phyloP scores from a whole-genome alignment of 2,888 invertebrate genomes.

The Nyleta sp. region DNA sequence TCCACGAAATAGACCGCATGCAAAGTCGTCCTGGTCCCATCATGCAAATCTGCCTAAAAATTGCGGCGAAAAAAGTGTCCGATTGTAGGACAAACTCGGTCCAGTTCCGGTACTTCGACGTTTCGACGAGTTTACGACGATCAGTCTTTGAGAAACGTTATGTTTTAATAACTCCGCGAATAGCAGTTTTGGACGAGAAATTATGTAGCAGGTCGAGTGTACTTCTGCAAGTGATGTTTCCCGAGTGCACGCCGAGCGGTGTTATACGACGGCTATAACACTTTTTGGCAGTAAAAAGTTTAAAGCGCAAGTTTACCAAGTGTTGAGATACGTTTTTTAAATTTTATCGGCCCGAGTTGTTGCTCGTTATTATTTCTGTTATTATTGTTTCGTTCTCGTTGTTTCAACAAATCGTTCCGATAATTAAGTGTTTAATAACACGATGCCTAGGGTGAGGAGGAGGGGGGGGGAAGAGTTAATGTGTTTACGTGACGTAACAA shows the following conservation, averaged over 20 bases:
- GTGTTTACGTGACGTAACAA: too few species aligned
- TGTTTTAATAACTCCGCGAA: constrained; percentile 30
- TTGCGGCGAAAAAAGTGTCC: too few species aligned
- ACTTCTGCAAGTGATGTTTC: constrained; percentile 38
- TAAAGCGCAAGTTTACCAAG: constrained; percentile 26
- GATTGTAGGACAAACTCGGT: too few species aligned
- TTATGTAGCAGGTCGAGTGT: constrained; percentile 37
- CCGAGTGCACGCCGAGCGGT: constrained; percentile 14
- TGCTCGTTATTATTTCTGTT: constrained; percentile 8
- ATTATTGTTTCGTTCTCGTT: background rate
- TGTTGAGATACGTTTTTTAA: constrained; percentile 9
- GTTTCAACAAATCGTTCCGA: background rate
- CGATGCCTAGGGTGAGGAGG: too few species aligned
- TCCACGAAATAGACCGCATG: too few species aligned
- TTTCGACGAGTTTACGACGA: constrained; percentile 1
- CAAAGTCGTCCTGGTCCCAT: too few species aligned
- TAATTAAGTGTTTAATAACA: constrained; percentile 12
- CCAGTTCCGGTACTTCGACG: too few species aligned
- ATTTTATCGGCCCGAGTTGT: constrained; percentile 3
- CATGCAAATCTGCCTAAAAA: too few species aligned
- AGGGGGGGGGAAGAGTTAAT: too few species aligned
- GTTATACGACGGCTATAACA: constrained; percentile 36
- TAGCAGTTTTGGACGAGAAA: constrained; percentile 23
- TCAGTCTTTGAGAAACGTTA: constrained; percentile 14
- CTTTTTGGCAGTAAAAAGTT: constrained; percentile 44